phyloP scores from a whole-genome alignment of 1,140 invertebrate genomes.

The Cydia pomonella region DNA sequence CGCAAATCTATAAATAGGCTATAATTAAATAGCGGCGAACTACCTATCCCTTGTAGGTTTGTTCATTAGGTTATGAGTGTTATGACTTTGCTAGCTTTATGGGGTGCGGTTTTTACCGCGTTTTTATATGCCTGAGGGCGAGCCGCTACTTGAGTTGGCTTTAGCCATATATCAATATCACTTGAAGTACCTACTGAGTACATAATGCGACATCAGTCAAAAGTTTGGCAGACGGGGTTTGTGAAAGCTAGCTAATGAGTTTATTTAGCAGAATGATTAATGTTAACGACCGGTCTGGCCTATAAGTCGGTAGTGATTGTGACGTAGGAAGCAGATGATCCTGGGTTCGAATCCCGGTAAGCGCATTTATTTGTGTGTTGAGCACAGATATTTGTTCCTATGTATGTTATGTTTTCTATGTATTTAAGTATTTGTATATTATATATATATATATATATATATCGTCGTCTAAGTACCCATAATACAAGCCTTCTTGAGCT shows the following conservation, averaged over 20 bases:
- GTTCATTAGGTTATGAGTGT: slow-evolving; percentile 23
- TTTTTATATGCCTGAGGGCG: slow-evolving; percentile 25
- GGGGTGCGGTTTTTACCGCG: slow-evolving; percentile 27
- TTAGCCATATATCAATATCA: slow-evolving; percentile 2
- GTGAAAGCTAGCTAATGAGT: neutral
- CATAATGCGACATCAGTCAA: slow-evolving; percentile 22
- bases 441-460: no score
- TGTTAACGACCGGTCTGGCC: no score
- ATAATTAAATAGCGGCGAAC: neutral
- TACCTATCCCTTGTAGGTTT: neutral
- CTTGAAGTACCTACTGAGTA: neutral
- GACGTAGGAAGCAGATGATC: no score
- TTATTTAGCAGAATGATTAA: slow-evolving; percentile 17
- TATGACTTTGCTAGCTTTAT: slow-evolving; percentile 26
- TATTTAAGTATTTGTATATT: no score
- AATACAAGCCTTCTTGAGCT: no score
- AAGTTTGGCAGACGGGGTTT: slow-evolving; percentile 13
- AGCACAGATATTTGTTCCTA: no score
- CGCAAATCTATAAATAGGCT: slow-evolving; percentile 16
- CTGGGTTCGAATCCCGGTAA: no score
- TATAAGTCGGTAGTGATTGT: no score
- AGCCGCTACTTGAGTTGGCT: slow-evolving; percentile 18
- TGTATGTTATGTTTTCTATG: no score
- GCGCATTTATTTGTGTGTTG: no score
- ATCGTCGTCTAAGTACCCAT: no score